phyloP scores from a whole-genome alignment of 2,888 invertebrate genomes.

The Oasisia sp. region DNA sequence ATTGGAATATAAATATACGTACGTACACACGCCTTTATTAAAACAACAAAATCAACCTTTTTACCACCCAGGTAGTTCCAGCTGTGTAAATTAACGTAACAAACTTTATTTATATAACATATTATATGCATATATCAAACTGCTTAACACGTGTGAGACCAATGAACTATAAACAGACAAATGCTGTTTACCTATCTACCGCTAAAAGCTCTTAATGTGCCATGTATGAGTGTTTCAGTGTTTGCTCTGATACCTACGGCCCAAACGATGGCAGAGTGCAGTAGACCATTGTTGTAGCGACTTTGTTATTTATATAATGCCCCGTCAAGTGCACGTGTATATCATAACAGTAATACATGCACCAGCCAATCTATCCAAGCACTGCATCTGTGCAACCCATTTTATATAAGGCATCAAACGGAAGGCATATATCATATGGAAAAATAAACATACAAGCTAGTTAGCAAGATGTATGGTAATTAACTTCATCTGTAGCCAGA shows the following conservation, averaged over 20 bases:
- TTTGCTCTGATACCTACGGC: background rate
- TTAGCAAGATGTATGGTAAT: background rate
- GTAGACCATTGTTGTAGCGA: background rate
- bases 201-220: background rate
- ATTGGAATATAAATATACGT: background rate
- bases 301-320: no score
- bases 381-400: background rate
- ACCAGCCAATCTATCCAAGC: background rate
- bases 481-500: background rate
- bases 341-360: background rate
- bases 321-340: no score
- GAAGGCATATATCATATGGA: background rate
- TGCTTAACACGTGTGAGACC: background rate
- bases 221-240: background rate
- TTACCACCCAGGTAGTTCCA: background rate
- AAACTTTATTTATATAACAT: background rate
- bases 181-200: background rate
- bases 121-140: background rate
- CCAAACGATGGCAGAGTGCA: background rate
- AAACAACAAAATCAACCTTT: background rate
- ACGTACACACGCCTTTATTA: background rate
- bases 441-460: background rate
- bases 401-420: background rate
- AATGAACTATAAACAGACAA: background rate
- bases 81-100: background rate